These are phyloP conservation scores for Notolabrus celidotus DNA, from an alignment of 2,797 vertebrate species.

Conservation along the genomic window DNA sequence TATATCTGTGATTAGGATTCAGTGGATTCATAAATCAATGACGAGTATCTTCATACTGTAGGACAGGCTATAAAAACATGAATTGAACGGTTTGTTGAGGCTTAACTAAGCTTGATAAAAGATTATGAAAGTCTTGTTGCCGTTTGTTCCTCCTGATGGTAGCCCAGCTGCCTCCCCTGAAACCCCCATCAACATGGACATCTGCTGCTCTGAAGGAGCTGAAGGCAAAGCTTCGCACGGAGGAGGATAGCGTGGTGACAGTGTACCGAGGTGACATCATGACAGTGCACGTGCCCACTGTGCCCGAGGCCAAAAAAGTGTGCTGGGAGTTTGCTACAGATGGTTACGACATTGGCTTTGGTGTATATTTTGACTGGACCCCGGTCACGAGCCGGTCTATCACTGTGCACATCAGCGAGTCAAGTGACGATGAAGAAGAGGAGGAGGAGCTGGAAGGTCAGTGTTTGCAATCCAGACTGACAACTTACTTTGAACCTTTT, in stretches of 20 bases:
- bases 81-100: not conserved
- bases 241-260: conserved; percentile 93
- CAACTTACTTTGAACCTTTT: not conserved
- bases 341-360: conserved; percentile 97
- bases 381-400: conserved; percentile 93
- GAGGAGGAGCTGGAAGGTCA: conserved; percentile 95
- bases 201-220: conserved; percentile 92
- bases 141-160: conserved; percentile 41
- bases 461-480: not conserved
- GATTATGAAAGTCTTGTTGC: not conserved
- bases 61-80: not conserved
- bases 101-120: not conserved
- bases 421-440: conserved; percentile 98
- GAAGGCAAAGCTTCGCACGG: conserved; percentile 91
- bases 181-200: conserved; percentile 92
- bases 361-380: conserved; percentile 98
- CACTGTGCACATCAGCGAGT: conserved; percentile 98
- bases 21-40: conserved; percentile 5
- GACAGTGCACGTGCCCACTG: conserved; percentile 95
- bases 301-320: conserved; percentile 93
- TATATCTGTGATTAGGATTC: conserved; percentile 32
- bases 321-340: conserved; percentile 99
- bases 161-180: conserved; percentile 90
- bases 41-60: not conserved
- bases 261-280: conserved; percentile 96